Conservation (phyloP, 2,113 vertebrate species). For the Oryzias melastigma region DNA sequence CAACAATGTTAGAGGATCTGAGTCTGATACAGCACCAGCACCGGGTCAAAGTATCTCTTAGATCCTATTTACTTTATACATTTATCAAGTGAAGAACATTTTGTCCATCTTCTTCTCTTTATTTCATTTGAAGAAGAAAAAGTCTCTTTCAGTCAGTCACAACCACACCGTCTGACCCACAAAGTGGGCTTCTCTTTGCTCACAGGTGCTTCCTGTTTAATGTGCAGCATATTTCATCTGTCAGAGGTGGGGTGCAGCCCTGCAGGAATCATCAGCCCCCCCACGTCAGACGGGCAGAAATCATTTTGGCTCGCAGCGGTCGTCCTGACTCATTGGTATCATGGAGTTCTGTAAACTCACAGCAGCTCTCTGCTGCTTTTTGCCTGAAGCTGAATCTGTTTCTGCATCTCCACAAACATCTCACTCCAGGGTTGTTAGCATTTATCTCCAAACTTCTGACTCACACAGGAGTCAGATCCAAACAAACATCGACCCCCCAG, state of each 20-base stretch:
- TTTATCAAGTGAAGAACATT: not conserved
- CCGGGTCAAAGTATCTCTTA: too few species aligned
- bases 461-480: constrained; percentile 1
- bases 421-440: not conserved
- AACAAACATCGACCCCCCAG: not conserved
- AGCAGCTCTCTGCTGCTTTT: not conserved
- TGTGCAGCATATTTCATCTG: not conserved
- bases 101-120: not conserved
- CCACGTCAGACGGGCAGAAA: not conserved
- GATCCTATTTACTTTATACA: too few species aligned
- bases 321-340: not conserved
- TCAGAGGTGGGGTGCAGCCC: not conserved
- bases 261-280: not conserved
- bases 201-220: not conserved
- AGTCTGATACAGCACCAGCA: too few species aligned
- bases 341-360: not conserved
- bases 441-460: constrained; percentile 9
- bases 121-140: constrained; percentile 2
- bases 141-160: constrained; percentile 5
- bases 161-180: constrained; percentile 1
- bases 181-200: not conserved
- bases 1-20: too few species aligned
- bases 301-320: not conserved
- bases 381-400: not conserved
- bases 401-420: not conserved